Evolutionary conservation across 1,140 invertebrate species (phyloP).

Genomic region (Pseudomyrmex pallidus): DNA sequence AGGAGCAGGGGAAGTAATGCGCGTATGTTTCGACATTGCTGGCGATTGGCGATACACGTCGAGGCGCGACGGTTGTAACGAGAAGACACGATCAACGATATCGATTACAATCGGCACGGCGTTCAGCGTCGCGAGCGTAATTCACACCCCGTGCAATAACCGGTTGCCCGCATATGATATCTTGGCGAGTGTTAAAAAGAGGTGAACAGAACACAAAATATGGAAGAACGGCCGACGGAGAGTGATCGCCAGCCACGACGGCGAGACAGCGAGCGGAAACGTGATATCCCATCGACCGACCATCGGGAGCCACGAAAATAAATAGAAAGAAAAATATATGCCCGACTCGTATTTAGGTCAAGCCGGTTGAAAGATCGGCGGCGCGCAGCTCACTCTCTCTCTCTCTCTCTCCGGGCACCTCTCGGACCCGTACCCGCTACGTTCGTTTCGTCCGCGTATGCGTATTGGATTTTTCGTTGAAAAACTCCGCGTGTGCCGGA

Average conservation of each 20-base stretch:
- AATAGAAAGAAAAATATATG: conserved; percentile 67
- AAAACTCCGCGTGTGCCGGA: conserved; percentile 44
- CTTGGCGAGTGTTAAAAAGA: conserved; percentile 60
- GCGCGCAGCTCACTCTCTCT: not conserved
- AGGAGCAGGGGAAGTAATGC: not conserved
- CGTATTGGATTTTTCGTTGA: conserved; percentile 62
- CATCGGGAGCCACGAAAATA: conserved; percentile 58
- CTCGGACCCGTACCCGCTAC: not conserved
- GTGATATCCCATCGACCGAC: conserved; percentile 57
- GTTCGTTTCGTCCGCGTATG: conserved; percentile 31
- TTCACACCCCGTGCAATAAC: conserved; percentile 64
- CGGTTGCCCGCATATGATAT: conserved; percentile 65
- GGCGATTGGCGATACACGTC: conserved; percentile 44
- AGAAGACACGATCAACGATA: conserved; percentile 66
- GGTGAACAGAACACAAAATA: not conserved
- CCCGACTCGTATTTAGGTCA: conserved; percentile 60
- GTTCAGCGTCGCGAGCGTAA: conserved; percentile 60
- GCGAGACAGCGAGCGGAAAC: conserved; percentile 34
- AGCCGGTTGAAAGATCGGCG: conserved; percentile 55
- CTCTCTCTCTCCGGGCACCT: no score
- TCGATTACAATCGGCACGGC: conserved; percentile 72
- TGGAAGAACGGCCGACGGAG: conserved; percentile 3
- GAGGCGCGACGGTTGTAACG: conserved; percentile 57
- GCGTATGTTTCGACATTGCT: conserved; percentile 49
- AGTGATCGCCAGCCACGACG: conserved; percentile 19